A percentile compares a stretch with the other conserved stretches of the same genome.
Conservation (phyloP, 2,888 invertebrate species). For the Drosophila aldrichi region DNA sequence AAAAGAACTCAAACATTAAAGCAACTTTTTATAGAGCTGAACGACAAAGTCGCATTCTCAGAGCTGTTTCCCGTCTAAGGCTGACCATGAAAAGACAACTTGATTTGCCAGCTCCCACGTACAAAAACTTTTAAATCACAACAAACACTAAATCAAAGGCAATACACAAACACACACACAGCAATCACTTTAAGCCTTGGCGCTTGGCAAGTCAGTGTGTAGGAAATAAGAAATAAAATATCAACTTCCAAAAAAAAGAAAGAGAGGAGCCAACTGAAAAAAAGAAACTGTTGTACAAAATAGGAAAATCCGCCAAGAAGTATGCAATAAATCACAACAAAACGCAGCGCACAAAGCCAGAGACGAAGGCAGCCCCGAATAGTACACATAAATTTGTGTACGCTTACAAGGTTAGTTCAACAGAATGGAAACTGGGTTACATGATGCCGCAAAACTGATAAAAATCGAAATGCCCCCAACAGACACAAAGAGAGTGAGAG, state of each 20-base stretch:
- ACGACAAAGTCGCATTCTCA: neutral
- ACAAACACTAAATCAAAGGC: conserved; percentile 55
- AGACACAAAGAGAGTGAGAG: conserved; percentile 2
- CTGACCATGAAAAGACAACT: conserved; percentile 56
- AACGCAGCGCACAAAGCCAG: conserved; percentile 52
- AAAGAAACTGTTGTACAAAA: conserved; percentile 56
- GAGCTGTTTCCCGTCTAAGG: neutral
- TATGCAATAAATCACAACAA: conserved; percentile 70
- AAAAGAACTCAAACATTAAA: neutral
- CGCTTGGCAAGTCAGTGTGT: conserved; percentile 44
- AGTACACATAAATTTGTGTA: conserved; percentile 67
- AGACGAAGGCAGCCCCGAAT: conserved; percentile 29
- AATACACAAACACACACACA: neutral
- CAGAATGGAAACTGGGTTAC: conserved; percentile 64
- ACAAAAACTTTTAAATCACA: conserved; percentile 53
- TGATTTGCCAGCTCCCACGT: conserved; percentile 33
- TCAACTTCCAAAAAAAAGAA: conserved; percentile 26
- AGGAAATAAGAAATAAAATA: conserved; percentile 43
- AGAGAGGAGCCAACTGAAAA: conserved; percentile 10
- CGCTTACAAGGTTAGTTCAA: conserved; percentile 69
- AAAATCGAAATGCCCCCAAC: conserved; percentile 41
- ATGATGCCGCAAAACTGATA: conserved; percentile 61
- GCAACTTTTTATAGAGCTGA: neutral
- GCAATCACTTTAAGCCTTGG: conserved; percentile 55
- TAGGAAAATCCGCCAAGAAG: conserved; percentile 67